Percentiles rank a stretch among this genome's conserved stretches.
phyloP scores from a whole-genome alignment of 2,113 vertebrate genomes.

The Uria aalge region DNA sequence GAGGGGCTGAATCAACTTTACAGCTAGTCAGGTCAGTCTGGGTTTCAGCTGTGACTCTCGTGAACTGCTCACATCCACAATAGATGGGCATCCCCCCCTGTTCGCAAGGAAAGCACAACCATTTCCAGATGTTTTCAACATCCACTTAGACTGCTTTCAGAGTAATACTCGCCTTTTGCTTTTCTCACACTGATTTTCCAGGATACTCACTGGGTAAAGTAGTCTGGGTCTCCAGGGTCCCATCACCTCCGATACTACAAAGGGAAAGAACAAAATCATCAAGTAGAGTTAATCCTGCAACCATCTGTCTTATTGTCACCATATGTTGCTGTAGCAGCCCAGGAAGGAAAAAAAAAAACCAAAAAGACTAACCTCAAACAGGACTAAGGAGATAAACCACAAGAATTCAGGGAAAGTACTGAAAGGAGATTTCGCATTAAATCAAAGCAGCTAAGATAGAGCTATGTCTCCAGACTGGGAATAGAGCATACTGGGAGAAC shows the following conservation, averaged over 20 bases:
- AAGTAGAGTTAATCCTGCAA: neutral
- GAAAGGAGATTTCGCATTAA: neutral
- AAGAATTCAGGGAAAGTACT: neutral
- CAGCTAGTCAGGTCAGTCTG: neutral
- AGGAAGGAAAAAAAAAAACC: neutral
- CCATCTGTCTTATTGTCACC: neutral
- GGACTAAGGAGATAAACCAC: neutral
- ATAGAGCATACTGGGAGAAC: neutral
- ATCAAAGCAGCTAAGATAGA: neutral
- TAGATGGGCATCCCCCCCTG: neutral
- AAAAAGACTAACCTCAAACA: neutral
- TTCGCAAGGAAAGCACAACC: neutral
- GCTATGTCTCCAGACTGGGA: neutral
- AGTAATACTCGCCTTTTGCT: neutral
- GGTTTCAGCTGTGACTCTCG: neutral
- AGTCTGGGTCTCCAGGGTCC: constrained; percentile 80
- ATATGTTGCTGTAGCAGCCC: neutral
- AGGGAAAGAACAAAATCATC: constrained; percentile 18
- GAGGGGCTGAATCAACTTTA: neutral
- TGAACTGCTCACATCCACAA: neutral
- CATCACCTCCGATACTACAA: constrained; percentile 88
- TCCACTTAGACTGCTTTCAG: neutral
- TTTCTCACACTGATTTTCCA: neutral
- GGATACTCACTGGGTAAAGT: constrained; percentile 89
- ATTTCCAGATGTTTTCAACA: neutral